Conservation (phyloP, 2,113 vertebrate species). For the Phalacrocorax aristotelis region DNA sequence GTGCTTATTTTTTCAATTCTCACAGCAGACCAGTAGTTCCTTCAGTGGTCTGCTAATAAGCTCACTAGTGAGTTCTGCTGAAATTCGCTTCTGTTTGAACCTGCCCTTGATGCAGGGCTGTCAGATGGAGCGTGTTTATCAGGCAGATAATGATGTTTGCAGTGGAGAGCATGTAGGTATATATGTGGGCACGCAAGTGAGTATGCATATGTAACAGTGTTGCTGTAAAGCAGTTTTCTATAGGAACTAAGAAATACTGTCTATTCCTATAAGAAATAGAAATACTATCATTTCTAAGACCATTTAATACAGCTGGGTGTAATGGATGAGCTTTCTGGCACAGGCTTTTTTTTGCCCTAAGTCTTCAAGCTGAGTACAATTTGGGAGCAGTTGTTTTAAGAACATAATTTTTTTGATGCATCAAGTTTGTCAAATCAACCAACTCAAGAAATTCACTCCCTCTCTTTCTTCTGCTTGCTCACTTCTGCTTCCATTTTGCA, state of each 20-base stretch:
- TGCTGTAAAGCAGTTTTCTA: not conserved
- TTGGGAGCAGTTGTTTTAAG: not conserved
- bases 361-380: not conserved
- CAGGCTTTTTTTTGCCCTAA: not conserved
- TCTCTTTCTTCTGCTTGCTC: not conserved
- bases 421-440: not conserved
- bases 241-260: not conserved
- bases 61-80: slow-evolving; percentile 60
- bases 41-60: slow-evolving; percentile 51
- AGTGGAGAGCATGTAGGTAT: not conserved
- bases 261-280: not conserved
- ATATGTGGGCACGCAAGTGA: not conserved
- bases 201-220: not conserved
- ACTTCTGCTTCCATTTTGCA: not conserved
- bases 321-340: not conserved
- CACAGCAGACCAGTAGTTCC: slow-evolving; percentile 39
- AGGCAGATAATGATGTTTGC: slow-evolving; percentile 52
- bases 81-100: slow-evolving; percentile 43
- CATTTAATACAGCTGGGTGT: not conserved
- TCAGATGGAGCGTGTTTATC: slow-evolving; percentile 29
- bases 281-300: not conserved
- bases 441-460: not conserved
- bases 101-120: slow-evolving; percentile 38
- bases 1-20: slow-evolving; percentile 61
- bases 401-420: not conserved